Conservation (phyloP, 2,797 vertebrate species). For the Thaleichthys pacificus region DNA sequence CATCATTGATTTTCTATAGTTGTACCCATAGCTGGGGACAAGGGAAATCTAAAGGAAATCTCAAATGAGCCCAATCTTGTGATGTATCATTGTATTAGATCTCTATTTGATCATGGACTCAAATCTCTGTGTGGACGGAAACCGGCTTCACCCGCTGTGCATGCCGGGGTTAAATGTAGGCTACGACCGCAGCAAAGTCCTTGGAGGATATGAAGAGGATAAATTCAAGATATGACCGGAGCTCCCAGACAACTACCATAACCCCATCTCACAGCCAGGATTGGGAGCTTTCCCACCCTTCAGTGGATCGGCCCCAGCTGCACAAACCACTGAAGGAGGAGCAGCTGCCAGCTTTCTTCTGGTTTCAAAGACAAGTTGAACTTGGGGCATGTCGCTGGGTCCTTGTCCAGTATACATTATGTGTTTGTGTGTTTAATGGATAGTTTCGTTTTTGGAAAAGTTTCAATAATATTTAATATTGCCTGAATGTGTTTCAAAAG, state of each 20-base stretch:
- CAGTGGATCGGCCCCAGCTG: slow-evolving; percentile 53
- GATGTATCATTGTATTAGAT: too few relatives aligned
- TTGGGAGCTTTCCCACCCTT: slow-evolving; percentile 38
- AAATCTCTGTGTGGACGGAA: not conserved
- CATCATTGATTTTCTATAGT: too few relatives aligned
- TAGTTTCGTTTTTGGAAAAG: too few relatives aligned
- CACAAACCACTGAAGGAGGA: slow-evolving; percentile 35
- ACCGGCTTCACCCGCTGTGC: not conserved
- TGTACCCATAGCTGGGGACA: too few relatives aligned
- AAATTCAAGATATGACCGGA: slow-evolving; percentile 31
- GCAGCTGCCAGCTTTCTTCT: slow-evolving; percentile 27
- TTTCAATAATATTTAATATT: too few relatives aligned
- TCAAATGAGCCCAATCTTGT: too few relatives aligned
- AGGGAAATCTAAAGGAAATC: too few relatives aligned
- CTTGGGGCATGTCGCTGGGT: slow-evolving; percentile 39
- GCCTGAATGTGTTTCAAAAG: too few relatives aligned
- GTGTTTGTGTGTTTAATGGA: not conserved
- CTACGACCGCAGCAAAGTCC: not conserved
- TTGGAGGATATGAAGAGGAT: slow-evolving; percentile 5
- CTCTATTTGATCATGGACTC: not conserved
- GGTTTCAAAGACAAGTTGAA: slow-evolving; percentile 58
- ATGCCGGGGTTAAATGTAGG: not conserved
- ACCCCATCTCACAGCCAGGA: slow-evolving; percentile 49
- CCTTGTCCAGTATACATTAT: slow-evolving; percentile 21
- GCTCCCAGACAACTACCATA: slow-evolving; percentile 22